Evolutionary conservation across 2,797 vertebrate genomes (phyloP).

Genomic region (Tamandua tetradactyla): DNA sequence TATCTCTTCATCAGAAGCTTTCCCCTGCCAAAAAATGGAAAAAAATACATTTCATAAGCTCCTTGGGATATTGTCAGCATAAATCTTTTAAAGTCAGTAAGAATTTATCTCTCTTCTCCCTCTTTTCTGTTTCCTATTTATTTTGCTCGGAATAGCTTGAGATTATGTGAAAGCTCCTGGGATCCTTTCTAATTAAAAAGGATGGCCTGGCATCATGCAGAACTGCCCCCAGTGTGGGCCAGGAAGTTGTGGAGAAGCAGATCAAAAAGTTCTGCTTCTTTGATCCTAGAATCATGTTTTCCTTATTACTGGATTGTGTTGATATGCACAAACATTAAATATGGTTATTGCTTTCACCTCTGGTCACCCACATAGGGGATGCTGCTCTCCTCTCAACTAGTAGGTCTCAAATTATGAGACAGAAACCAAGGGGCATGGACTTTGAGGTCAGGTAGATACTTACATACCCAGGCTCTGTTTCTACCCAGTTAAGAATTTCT

Average conservation of each 20-base stretch:
- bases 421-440: background rate
- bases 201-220: constrained; percentile 58
- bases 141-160: constrained; percentile 68
- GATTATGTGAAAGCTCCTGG: constrained; percentile 57
- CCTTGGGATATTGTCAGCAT: constrained; percentile 55
- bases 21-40: background rate
- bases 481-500: background rate
- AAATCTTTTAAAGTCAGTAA: constrained; percentile 69
- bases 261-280: constrained; percentile 61
- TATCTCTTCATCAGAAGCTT: constrained; percentile 70
- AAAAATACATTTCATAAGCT: constrained; percentile 56
- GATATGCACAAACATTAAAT: background rate
- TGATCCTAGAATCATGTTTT: background rate
- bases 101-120: constrained; percentile 52
- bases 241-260: constrained; percentile 39
- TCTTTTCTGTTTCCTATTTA: constrained; percentile 69
- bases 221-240: constrained; percentile 45
- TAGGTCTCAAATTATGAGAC: background rate
- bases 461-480: background rate
- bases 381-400: background rate
- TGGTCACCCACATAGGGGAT: background rate
- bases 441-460: background rate
- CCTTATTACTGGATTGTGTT: background rate
- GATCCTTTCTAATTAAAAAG: constrained; percentile 73
- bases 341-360: constrained; percentile 34